A percentile compares a stretch with the other conserved stretches of the same genome.
phyloP scores from a whole-genome alignment of 2,888 invertebrate species.

The Nemapogon koenigi region DNA sequence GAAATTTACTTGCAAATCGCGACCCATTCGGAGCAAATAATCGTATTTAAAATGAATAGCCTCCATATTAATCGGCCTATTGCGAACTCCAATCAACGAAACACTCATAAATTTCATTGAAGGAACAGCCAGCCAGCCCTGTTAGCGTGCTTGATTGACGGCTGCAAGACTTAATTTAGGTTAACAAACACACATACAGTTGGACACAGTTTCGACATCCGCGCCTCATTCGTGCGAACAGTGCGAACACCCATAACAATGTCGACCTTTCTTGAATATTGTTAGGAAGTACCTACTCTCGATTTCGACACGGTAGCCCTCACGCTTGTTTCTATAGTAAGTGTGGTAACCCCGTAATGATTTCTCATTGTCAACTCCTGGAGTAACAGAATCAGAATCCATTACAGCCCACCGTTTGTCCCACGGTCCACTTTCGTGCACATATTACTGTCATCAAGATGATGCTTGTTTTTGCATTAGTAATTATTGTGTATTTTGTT shows the following conservation, averaged over 20 bases:
- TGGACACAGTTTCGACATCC: slow-evolving; percentile 12
- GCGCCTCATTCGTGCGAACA: slow-evolving; percentile 10
- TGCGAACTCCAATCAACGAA: too few relatives aligned
- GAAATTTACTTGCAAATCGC: too few relatives aligned
- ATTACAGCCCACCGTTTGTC: slow-evolving; percentile 59
- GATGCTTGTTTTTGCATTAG: slow-evolving; percentile 58
- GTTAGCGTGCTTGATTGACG: slow-evolving; percentile 8
- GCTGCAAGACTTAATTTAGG: slow-evolving; percentile 9
- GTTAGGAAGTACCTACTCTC: slow-evolving; percentile 34
- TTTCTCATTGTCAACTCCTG: slow-evolving; percentile 51
- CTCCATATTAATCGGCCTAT: too few relatives aligned
- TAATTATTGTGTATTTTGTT: slow-evolving; percentile 56
- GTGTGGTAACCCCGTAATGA: slow-evolving; percentile 56
- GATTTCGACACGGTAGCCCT: slow-evolving; percentile 55
- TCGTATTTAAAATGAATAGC: too few relatives aligned
- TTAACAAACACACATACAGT: slow-evolving; percentile 8
- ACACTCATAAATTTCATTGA: too few relatives aligned
- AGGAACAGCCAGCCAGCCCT: neutral
- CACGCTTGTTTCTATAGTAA: too few relatives aligned
- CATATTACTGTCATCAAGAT: slow-evolving; percentile 45
- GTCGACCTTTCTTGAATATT: neutral
- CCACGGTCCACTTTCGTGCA: slow-evolving; percentile 56
- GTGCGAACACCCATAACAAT: neutral
- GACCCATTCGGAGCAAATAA: too few relatives aligned
- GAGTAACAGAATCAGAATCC: slow-evolving; percentile 22